Evolutionary conservation across 2,888 invertebrate species (phyloP).

Genomic region (Diloba caeruleocephala): DNA sequence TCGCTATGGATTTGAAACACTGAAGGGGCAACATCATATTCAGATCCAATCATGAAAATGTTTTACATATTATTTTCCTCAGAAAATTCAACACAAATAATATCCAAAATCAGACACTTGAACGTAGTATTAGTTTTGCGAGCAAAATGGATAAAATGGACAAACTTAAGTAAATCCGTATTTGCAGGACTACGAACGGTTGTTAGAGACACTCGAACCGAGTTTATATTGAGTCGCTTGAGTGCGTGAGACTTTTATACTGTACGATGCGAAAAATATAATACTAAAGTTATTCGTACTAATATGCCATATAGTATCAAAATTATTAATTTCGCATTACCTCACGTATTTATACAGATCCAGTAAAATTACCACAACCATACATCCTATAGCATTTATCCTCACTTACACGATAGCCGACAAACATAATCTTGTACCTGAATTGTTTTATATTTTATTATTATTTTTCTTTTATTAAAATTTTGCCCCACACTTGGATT

Average conservation of each 20-base stretch:
- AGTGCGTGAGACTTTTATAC: conserved; percentile 63
- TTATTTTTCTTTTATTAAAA: too few species aligned
- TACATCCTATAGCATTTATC: too few species aligned
- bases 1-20: too few species aligned
- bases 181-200: conserved; percentile 68
- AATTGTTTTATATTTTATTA: too few species aligned
- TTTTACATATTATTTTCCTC: background rate
- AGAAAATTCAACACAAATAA: conserved; percentile 17
- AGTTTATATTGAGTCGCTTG: conserved; percentile 60
- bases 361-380: too few species aligned
- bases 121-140: conserved; percentile 49
- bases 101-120: conserved; percentile 20
- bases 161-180: conserved; percentile 84
- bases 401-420: too few species aligned
- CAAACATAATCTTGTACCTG: too few species aligned
- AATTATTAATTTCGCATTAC: too few species aligned
- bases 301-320: too few species aligned
- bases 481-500: too few species aligned
- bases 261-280: conserved; percentile 41
- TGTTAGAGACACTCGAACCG: conserved; percentile 75
- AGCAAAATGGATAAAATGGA: conserved; percentile 58
- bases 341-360: too few species aligned
- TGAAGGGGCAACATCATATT: background rate
- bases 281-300: background rate
- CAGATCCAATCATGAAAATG: too few species aligned